These are phyloP conservation scores for Peromyscus maniculatus DNA, from an alignment of 2,113 vertebrate genomes.

Conservation along the genomic window DNA sequence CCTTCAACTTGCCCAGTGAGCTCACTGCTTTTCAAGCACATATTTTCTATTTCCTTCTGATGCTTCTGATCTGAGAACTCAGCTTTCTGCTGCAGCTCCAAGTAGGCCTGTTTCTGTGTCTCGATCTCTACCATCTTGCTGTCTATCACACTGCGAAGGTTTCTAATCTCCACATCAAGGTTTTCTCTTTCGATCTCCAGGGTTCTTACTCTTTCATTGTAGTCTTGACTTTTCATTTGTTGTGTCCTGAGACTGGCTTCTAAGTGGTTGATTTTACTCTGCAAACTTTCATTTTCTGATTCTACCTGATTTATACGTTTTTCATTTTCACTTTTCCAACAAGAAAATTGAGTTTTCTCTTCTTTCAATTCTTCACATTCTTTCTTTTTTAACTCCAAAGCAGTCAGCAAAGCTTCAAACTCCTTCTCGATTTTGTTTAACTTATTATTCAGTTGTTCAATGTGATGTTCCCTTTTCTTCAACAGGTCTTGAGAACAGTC, in stretches of 20 bases:
- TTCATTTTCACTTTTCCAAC: conserved; percentile 92
- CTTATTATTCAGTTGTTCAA: conserved; percentile 88
- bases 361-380: conserved; percentile 89
- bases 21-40: conserved; percentile 87
- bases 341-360: conserved; percentile 87
- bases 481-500: conserved; percentile 88
- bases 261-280: conserved; percentile 87
- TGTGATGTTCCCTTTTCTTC: conserved; percentile 89
- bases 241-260: conserved; percentile 87
- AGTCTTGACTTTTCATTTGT: conserved; percentile 81
- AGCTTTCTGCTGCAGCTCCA: conserved; percentile 86
- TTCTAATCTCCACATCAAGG: conserved; percentile 87
- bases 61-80: conserved; percentile 89
- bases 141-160: conserved; percentile 89
- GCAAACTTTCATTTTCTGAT: conserved; percentile 89
- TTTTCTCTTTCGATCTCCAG: conserved; percentile 87
- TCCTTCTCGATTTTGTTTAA: conserved; percentile 87
- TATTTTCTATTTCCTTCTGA: conserved; percentile 91
- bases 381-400: conserved; percentile 85
- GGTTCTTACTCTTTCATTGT: conserved; percentile 84
- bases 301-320: conserved; percentile 85
- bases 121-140: conserved; percentile 89
- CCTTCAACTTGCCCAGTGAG: conserved; percentile 87
- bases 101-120: conserved; percentile 86
- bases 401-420: conserved; percentile 85